A percentile compares a stretch with the other conserved stretches of the same genome.
Evolutionary conservation across 30 jellyfish, hydroid and myxozoan species (phyloP).

Genomic region (Aurelia aurita complex sp. Pacific): DNA sequence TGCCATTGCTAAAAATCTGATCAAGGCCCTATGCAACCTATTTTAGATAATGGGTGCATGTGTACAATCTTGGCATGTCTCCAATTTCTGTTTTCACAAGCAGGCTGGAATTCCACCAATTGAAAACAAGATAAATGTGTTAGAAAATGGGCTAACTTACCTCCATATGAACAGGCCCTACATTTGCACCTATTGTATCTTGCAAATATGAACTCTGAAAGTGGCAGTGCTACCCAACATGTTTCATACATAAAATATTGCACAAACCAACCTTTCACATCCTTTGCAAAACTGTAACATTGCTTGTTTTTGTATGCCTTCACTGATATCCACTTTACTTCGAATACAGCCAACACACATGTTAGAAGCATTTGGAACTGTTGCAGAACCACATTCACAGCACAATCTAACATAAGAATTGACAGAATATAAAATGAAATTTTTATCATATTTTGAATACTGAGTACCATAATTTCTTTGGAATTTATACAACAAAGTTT

Average conservation of each 20-base stretch:
- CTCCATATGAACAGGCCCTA: no score
- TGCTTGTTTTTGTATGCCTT: slow-evolving; percentile 95
- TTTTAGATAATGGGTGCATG: no score
- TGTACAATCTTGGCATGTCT: no score
- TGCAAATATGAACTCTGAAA: neutral
- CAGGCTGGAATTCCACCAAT: no score
- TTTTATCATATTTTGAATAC: no score
- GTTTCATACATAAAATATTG: neutral
- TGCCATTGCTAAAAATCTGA: no score
- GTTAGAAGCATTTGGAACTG: slow-evolving; percentile 96
- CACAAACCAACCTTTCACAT: slow-evolving; percentile 85
- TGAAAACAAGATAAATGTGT: no score
- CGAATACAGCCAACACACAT: slow-evolving; percentile 97
- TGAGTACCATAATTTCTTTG: no score
- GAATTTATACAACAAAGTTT: no score
- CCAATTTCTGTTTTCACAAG: no score
- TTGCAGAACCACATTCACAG: slow-evolving; percentile 99
- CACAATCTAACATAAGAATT: slow-evolving; percentile 73
- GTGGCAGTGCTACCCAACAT: neutral
- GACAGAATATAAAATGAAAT: neutral
- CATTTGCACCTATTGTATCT: neutral
- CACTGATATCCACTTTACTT: slow-evolving; percentile 91
- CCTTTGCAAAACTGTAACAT: slow-evolving; percentile 89
- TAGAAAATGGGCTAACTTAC: no score
- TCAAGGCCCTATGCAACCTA: no score